Percentiles rank a stretch among this genome's conserved stretches.
These are phyloP conservation scores for Raphicerus campestris DNA, from an alignment of 2,113 vertebrate genomes.

Conservation along the genomic window DNA sequence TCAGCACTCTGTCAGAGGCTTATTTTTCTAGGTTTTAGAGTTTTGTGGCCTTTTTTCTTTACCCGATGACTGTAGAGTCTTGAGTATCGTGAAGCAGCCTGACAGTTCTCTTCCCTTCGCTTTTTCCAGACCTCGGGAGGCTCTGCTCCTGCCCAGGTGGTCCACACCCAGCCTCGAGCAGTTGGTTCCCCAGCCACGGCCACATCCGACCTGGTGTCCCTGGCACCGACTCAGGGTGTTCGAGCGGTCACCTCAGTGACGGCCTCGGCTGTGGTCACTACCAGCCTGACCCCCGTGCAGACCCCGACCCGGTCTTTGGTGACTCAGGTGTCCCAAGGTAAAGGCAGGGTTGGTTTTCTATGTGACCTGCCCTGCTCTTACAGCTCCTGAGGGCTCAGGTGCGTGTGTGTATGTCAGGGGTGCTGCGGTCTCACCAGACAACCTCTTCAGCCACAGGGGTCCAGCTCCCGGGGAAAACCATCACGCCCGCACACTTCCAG, in stretches of 20 bases:
- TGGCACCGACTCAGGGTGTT: conserved; percentile 81
- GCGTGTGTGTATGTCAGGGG: fast-evolving
- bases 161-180: conserved; percentile 88
- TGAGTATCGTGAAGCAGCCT: no score
- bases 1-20: fast-evolving
- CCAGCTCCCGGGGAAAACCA: conserved; percentile 85
- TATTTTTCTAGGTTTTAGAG: background rate
- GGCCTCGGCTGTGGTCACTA: conserved; percentile 83
- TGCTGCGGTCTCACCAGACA: background rate
- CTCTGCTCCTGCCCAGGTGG: conserved; percentile 78
- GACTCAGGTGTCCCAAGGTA: conserved; percentile 82
- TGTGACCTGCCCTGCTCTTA: background rate
- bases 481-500: conserved; percentile 90
- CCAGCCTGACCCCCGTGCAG: conserved; percentile 81
- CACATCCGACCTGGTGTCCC: conserved; percentile 83
- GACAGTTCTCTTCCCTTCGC: background rate
- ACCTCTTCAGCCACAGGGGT: conserved; percentile 80
- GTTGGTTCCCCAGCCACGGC: conserved; percentile 73
- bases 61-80: fast-evolving
- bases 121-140: conserved; percentile 78
- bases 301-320: conserved; percentile 84
- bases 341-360: background rate
- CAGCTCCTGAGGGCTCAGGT: background rate
- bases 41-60: background rate
- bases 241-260: conserved; percentile 86